A percentile compares a stretch with the other conserved stretches of the same genome.
Evolutionary conservation across 2,797 vertebrate genomes (phyloP).

Genomic region (Pelochelys cantorii): DNA sequence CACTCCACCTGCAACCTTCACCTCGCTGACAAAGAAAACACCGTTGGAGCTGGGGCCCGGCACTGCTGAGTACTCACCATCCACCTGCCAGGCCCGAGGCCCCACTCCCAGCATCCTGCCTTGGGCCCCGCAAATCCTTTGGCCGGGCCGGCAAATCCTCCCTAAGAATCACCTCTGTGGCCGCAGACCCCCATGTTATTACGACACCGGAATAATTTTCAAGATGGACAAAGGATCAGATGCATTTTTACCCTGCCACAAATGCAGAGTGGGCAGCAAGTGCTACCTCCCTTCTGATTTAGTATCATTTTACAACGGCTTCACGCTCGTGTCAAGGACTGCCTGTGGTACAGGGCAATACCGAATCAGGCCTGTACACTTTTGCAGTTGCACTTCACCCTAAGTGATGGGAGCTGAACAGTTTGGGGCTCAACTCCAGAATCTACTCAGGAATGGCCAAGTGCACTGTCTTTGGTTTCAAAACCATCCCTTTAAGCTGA

Average conservation of each 20-base stretch:
- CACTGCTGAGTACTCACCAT: no score
- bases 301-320: background rate
- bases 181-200: background rate
- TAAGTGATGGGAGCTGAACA: background rate
- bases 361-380: background rate
- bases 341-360: rapidly evolving
- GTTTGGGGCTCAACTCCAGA: slow-evolving; percentile 20
- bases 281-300: background rate
- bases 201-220: background rate
- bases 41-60: no score
- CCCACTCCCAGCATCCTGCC: no score
- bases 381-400: background rate
- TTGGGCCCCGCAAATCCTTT: no score
- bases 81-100: no score
- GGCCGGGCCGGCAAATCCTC: no score
- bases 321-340: rapidly evolving
- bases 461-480: background rate
- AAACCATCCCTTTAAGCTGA: rapidly evolving
- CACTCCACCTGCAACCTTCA: no score
- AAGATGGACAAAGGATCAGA: background rate
- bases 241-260: background rate
- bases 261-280: background rate
- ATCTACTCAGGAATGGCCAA: background rate
- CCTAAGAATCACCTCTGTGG: background rate
- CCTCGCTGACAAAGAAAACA: no score